These are phyloP conservation scores for Oasisia sp. DNA, from an alignment of 2,888 invertebrate species.

Conservation along the genomic window DNA sequence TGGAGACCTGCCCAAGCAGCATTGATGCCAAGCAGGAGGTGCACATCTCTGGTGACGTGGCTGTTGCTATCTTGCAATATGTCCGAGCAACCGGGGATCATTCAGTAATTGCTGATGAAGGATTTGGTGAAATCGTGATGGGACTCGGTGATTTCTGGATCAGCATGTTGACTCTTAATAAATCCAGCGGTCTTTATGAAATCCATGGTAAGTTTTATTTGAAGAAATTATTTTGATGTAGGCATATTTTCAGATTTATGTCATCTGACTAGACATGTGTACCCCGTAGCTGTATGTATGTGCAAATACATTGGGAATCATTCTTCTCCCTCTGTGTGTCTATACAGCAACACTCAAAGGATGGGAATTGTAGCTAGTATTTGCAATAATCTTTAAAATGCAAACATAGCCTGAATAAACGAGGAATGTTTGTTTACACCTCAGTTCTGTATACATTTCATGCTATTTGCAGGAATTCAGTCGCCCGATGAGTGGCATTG, in stretches of 20 bases:
- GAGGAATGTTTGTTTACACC: too few species aligned
- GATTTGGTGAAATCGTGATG: constrained; percentile 31
- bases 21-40: constrained; percentile 35
- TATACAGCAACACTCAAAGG: too few species aligned
- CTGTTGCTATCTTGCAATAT: constrained; percentile 47
- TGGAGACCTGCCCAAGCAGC: constrained; percentile 36
- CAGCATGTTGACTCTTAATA: constrained; percentile 40
- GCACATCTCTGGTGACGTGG: constrained; percentile 48
- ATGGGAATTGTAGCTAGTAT: too few species aligned
- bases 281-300: too few species aligned
- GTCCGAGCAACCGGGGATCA: constrained; percentile 43
- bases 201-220: constrained; percentile 39
- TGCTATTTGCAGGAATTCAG: constrained; percentile 54
- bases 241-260: too few species aligned
- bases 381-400: too few species aligned
- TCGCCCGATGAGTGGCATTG: constrained; percentile 53
- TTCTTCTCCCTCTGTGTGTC: too few species aligned
- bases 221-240: too few species aligned
- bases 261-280: too few species aligned
- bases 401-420: too few species aligned
- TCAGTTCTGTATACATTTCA: too few species aligned
- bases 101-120: constrained; percentile 24
- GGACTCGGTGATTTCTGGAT: constrained; percentile 49
- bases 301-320: too few species aligned
- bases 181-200: constrained; percentile 40